Evolutionary conservation across 2,797 vertebrate genomes (phyloP).

Genomic region (Hoplostethus mediterraneus): DNA sequence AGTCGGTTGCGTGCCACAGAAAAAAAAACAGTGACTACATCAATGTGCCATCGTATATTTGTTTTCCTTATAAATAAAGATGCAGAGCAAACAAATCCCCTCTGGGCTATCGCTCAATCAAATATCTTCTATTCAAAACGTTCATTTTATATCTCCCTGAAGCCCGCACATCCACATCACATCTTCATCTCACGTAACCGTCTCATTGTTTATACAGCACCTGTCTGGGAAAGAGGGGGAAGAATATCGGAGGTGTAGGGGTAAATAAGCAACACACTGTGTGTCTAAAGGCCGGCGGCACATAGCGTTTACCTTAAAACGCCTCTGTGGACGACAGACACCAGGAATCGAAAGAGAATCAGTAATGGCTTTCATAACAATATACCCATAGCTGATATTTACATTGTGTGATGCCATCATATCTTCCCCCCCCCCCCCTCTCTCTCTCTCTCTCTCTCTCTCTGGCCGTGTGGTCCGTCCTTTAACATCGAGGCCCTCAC

Average conservation of each 20-base stretch:
- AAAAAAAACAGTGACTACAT: constrained; percentile 21
- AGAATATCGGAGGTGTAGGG: constrained; percentile 57
- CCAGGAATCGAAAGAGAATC: constrained; percentile 60
- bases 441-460: constrained; percentile 23
- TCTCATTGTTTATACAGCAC: constrained; percentile 69
- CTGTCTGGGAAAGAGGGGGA: constrained; percentile 58
- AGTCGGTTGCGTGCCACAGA: constrained; percentile 23
- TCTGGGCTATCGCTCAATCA: constrained; percentile 49
- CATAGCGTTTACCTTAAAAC: constrained; percentile 62
- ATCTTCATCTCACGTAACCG: constrained; percentile 48
- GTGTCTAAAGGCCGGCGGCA: constrained; percentile 36
- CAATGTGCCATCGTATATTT: constrained; percentile 23
- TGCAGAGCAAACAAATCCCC: constrained; percentile 54
- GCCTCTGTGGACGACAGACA: constrained; percentile 45
- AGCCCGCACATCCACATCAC: constrained; percentile 62
- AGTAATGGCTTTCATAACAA: constrained; percentile 52
- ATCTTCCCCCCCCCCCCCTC: constrained; percentile 24
- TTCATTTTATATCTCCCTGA: constrained; percentile 63
- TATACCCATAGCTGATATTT: constrained; percentile 61
- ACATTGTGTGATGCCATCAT: constrained; percentile 27
- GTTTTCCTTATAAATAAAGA: constrained; percentile 53
- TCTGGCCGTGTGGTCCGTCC: constrained; percentile 19
- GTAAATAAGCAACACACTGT: constrained; percentile 51
- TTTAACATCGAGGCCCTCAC: constrained; percentile 28
- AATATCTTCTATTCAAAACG: constrained; percentile 62